A percentile compares a stretch with the other conserved stretches of the same genome.
These are phyloP conservation scores for Rallus crepitans DNA, from an alignment of 2,797 vertebrate genomes.

Conservation along the genomic window DNA sequence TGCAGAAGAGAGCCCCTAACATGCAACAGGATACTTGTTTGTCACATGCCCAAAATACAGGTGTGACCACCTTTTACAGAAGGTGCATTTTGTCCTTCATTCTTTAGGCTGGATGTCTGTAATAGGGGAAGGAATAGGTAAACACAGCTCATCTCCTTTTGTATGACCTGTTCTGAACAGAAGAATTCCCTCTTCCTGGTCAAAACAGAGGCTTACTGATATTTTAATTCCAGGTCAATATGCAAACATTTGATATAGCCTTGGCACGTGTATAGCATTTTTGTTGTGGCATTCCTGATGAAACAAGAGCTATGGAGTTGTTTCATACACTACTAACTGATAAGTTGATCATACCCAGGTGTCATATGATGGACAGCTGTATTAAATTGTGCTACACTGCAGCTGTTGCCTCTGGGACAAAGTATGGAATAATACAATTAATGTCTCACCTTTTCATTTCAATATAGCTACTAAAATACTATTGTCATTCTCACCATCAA, in stretches of 20 bases:
- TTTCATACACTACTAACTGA: not conserved
- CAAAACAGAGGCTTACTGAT: not conserved
- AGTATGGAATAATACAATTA: not conserved
- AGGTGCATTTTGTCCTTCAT: not conserved
- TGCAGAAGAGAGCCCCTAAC: not conserved
- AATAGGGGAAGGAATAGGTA: not conserved
- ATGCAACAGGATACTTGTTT: accelerated
- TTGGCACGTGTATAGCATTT: accelerated
- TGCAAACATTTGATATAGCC: not conserved
- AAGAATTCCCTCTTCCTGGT: not conserved
- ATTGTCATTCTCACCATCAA: not conserved
- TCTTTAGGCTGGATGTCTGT: not conserved
- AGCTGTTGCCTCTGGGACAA: slow-evolving; percentile 4
- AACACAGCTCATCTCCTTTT: not conserved
- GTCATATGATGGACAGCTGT: not conserved
- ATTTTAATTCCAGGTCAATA: not conserved
- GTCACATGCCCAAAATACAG: not conserved
- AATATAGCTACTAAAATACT: not conserved
- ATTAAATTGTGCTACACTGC: not conserved
- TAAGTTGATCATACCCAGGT: not conserved
- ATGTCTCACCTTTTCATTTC: not conserved
- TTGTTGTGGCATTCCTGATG: not conserved
- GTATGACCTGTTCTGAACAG: not conserved
- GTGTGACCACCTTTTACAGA: not conserved
- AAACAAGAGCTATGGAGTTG: not conserved